phyloP scores from a whole-genome alignment of 2,888 invertebrate genomes.

The Harpalus rubripes region DNA sequence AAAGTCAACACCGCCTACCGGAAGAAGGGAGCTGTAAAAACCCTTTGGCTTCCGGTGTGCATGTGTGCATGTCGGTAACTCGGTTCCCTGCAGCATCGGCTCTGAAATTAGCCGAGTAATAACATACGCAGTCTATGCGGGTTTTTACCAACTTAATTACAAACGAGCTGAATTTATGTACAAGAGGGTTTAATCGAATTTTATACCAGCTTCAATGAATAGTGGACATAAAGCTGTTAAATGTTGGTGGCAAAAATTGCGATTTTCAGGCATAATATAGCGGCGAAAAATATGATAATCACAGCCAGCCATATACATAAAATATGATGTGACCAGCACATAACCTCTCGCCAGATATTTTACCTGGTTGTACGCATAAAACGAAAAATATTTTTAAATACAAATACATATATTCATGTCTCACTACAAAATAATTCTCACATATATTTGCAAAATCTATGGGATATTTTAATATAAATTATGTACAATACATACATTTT shows the following conservation, averaged over 20 bases:
- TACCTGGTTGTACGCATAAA: no score
- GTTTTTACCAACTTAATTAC: constrained; percentile 3
- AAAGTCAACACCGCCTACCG: background rate
- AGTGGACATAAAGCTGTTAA: background rate
- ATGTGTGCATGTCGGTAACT: background rate
- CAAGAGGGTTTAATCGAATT: background rate
- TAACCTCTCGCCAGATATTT: no score
- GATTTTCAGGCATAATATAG: background rate
- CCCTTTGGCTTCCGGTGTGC: background rate
- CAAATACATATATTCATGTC: no score
- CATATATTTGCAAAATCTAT: no score
- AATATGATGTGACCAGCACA: no score
- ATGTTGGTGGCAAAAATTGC: background rate
- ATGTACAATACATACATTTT: no score
- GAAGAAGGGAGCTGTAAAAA: background rate
- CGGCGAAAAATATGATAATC: background rate
- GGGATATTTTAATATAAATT: no score
- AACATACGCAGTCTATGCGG: background rate
- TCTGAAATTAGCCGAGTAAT: constrained; percentile 2
- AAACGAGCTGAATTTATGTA: background rate
- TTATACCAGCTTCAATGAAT: background rate
- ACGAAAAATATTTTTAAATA: no score
- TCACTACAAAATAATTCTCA: no score
- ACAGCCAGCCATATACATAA: no score
- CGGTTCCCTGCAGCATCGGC: background rate